Evolutionary conservation across 2,797 vertebrate species (phyloP), one percentile per base, ranked within the genome.

Genomic region (Eutrigla gurnardus): DNA sequence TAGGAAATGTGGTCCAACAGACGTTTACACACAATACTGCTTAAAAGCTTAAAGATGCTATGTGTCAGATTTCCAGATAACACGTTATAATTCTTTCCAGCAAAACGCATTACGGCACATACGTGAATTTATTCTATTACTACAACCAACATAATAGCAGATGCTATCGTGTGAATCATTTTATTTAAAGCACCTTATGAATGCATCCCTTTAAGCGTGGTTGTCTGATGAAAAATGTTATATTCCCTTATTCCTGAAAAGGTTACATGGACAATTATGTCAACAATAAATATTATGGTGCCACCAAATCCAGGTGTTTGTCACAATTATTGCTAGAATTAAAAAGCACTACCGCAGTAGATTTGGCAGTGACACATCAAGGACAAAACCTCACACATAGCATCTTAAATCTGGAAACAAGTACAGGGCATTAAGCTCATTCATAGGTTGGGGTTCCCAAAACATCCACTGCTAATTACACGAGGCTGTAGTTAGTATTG

Each of bases 301-400:
- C 49, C 61, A 52, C 61, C 36, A 46, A 78, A 70, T 46, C 55
- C 9, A 12, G 37, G 3, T 57, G 59, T 74, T 63, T 59, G 73
- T 78, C 39, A 55, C n/a, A 49, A 70, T 83, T 87, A 89, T 86
- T 89, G 81, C 82, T 87, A 60, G 73, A 81, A 82, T 88, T 72
- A 86, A 87, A 85, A 88, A 86, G 81, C 43, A 52, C 68, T 78
- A 76, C 67, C 79, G 12, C 18, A 47, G 37, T 62, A 81, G 32
- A 83, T 84, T 87, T 91, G 88, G 77, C 81, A 83, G 86, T 82
- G 77, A 89, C 55, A 67, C 33, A 67, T 82, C 33, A 25, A 49
- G 36, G 17, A 64, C 46, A 57, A 82, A 85, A 73, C 37, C 79
- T 78, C 71, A 82, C 89, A 91, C 83, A 82, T 74, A 89, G 88